These are phyloP conservation scores for Pogonomyrmex californicus DNA, from an alignment of 1,140 invertebrate genomes.

Conservation along the genomic window DNA sequence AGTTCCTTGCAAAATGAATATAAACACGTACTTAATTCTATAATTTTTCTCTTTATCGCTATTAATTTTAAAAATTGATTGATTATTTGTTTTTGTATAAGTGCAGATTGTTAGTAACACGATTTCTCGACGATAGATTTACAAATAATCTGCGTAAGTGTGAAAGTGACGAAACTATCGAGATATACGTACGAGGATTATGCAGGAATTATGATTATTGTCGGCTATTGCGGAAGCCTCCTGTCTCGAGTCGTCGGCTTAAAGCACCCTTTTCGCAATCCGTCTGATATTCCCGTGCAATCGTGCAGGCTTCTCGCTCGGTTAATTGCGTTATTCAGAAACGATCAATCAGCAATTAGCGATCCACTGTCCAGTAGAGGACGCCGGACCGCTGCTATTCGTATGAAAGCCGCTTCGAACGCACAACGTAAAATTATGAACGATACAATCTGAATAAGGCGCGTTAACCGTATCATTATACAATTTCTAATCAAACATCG, in stretches of 20 bases:
- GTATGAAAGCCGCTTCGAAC: constrained; percentile 74
- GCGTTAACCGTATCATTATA: constrained; percentile 56
- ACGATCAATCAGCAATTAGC: constrained; percentile 83
- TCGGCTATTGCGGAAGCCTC: constrained; percentile 45
- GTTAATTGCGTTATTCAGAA: constrained; percentile 84
- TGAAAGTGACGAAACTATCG: constrained; percentile 43
- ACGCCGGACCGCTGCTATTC: constrained; percentile 54
- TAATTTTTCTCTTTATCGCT: background rate
- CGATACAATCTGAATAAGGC: constrained; percentile 50
- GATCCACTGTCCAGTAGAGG: constrained; percentile 74
- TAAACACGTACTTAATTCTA: background rate
- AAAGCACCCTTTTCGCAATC: constrained; percentile 65
- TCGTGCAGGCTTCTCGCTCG: constrained; percentile 63
- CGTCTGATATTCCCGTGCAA: constrained; percentile 61
- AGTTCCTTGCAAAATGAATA: background rate
- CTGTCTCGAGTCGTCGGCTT: constrained; percentile 58
- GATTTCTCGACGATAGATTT: constrained; percentile 4
- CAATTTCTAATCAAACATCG: constrained; percentile 53
- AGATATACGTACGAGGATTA: constrained; percentile 25
- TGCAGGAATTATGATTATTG: constrained; percentile 54
- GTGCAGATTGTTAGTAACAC: background rate
- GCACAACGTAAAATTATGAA: constrained; percentile 76
- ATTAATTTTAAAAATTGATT: background rate
- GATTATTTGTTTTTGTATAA: background rate
- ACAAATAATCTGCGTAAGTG: background rate